Percentiles rank a stretch among this genome's conserved stretches.
phyloP scores from a whole-genome alignment of 2,888 invertebrate genomes.

The Zootermopsis nevadensis region DNA sequence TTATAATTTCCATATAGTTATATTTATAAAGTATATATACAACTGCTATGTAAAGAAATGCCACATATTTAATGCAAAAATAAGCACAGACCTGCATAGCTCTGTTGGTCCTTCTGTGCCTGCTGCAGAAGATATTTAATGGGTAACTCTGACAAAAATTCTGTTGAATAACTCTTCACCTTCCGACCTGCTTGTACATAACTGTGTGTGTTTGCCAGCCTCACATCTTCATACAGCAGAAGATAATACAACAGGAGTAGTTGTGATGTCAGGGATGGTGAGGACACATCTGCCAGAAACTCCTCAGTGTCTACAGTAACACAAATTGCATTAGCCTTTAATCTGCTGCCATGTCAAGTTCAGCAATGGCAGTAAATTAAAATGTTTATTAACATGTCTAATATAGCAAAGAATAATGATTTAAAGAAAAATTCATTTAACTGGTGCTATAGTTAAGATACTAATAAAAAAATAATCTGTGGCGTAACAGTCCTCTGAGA shows the following conservation, averaged over 20 bases:
- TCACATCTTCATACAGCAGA: slow-evolving; percentile 89
- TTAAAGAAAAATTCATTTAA: no score
- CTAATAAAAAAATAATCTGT: no score
- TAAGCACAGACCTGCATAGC: slow-evolving; percentile 72
- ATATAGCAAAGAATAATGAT: no score
- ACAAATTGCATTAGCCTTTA: no score
- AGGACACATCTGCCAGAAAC: background rate
- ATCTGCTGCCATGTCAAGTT: no score
- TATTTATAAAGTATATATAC: background rate
- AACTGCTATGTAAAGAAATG: no score
- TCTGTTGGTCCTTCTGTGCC: slow-evolving; percentile 91
- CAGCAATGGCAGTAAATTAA: no score
- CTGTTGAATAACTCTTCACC: slow-evolving; percentile 86
- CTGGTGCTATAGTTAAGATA: no score
- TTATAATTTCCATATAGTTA: background rate
- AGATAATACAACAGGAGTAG: slow-evolving; percentile 91
- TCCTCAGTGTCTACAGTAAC: background rate
- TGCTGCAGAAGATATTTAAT: slow-evolving; percentile 93
- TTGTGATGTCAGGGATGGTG: slow-evolving; percentile 83
- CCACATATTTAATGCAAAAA: background rate
- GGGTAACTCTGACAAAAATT: slow-evolving; percentile 90
- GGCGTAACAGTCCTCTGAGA: no score
- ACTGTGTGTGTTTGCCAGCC: slow-evolving; percentile 77
- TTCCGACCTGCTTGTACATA: slow-evolving; percentile 76
- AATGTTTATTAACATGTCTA: no score